Conservation (phyloP, 2,888 invertebrate genomes). For the Napeogenes sylphis region DNA sequence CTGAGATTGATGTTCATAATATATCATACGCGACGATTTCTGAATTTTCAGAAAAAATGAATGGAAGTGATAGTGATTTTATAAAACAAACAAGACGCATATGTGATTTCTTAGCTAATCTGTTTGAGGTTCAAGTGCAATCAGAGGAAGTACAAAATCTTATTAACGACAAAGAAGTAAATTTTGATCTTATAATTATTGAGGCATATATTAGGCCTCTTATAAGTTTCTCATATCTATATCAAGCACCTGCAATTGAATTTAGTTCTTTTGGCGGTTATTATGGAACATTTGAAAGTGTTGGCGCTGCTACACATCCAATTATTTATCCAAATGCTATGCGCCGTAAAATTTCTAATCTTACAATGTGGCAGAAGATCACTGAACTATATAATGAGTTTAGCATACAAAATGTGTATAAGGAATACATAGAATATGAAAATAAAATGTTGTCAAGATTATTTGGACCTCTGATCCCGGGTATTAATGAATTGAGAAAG, state of each 20-base stretch:
- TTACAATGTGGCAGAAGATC: constrained; percentile 35
- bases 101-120: constrained; percentile 13
- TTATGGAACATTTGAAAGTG: constrained; percentile 29
- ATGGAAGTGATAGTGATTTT: constrained; percentile 22
- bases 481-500: constrained; percentile 32
- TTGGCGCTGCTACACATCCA: constrained; percentile 42
- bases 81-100: constrained; percentile 17
- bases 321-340: constrained; percentile 35
- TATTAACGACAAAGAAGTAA: constrained; percentile 26
- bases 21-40: constrained; percentile 41
- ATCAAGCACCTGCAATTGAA: constrained; percentile 47
- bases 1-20: constrained; percentile 50
- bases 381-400: constrained; percentile 26
- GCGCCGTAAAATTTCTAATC: constrained; percentile 30
- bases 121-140: constrained; percentile 30
- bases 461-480: constrained; percentile 32
- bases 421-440: constrained; percentile 21
- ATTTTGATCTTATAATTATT: constrained; percentile 45
- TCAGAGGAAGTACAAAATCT: constrained; percentile 28
- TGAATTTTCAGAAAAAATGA: constrained; percentile 17
- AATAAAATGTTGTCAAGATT: constrained; percentile 28
- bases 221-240: constrained; percentile 40
- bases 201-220: constrained; percentile 40
- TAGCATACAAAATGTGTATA: constrained; percentile 5
- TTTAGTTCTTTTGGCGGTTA: constrained; percentile 45